Base-by-base conservation (phyloP, 2,797 vertebrate species). In the Holocentrus rufus region DNA sequence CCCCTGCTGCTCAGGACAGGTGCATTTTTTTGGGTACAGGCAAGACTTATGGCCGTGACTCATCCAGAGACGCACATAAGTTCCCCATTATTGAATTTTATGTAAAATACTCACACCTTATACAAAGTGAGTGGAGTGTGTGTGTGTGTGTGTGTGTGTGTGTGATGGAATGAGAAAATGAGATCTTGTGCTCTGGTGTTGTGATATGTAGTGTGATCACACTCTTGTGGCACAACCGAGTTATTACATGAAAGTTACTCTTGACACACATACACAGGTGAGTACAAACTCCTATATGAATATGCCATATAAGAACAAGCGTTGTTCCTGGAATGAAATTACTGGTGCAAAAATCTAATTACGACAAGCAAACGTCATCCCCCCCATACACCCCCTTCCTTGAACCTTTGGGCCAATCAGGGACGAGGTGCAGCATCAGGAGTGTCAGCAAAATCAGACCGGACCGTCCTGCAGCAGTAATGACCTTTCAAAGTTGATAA, bases 181-280 rank as follows among this genome's bases (percentile, higher is more conserved):
- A 55, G 18, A 39, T 46, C 54, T 36, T 10, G 22, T 47, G 25
- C 55, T 62, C 34, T 11, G 31, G 55, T 39, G 18, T 30, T 71
- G 46, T 53, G 20, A 9, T 46, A 20, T 61, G 87, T 69, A 57
- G 46, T 78, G 64, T 86, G 80, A 82, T 79, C 87, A 18, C 86
- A 9, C 85, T 90, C 91, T 90, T 79, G 88, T 91, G 92, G 86
- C 18, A 18, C 7, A 0, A 18, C 5, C 0, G 0, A 54, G 72
- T 84, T 81, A 85, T 80, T 91, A 84, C 91, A 86, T 14, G 0
- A 56, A 20, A 66, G 17, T 15, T 20, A 11, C 1, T n/a, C 18
- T 34, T 36, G 1, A 58, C 27, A 18, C 20, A 42, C 9, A 39
- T 65, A 65, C 30, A 60, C 14, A 42, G 9, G 31, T 34, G 31